phyloP scores from a whole-genome alignment of 2,113 vertebrate species.

The Talpa occidentalis region DNA sequence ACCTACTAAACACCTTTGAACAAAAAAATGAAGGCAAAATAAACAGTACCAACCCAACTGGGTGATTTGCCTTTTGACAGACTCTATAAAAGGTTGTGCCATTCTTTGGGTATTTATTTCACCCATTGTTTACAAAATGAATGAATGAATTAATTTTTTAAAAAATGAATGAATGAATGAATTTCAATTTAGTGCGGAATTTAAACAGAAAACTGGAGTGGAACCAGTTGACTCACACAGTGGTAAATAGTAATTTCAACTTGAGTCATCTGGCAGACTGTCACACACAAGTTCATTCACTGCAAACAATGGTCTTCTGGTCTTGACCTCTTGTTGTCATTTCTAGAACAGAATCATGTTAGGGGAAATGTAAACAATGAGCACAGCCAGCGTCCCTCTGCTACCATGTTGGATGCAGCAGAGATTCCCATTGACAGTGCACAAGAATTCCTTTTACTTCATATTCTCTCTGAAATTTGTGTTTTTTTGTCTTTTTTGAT shows the following conservation, averaged over 20 bases:
- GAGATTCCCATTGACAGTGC: neutral
- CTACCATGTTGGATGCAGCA: neutral
- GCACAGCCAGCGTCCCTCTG: neutral
- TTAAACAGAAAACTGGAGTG: conserved; percentile 71
- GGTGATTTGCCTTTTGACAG: neutral
- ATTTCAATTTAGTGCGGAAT: conserved; percentile 71
- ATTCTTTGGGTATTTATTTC: neutral
- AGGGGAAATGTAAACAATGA: conserved; percentile 16
- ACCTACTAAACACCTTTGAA: neutral
- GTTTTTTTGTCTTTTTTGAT: no score
- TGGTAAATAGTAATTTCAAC: conserved; percentile 61
- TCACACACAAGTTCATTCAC: conserved; percentile 54
- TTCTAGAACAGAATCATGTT: neutral
- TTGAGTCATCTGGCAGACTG: conserved; percentile 41
- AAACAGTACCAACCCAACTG: neutral
- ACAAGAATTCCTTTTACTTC: no score
- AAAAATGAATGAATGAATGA: no score
- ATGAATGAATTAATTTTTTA: neutral
- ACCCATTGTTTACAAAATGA: neutral
- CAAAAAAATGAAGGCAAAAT: neutral
- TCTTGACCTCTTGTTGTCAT: conserved; percentile 4
- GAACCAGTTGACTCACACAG: conserved; percentile 15
- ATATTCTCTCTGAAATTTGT: no score
- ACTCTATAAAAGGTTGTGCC: neutral
- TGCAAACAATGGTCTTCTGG: conserved; percentile 36